These are phyloP conservation scores for Albula glossodonta DNA, from an alignment of 2,113 vertebrate species.

Conservation along the genomic window DNA sequence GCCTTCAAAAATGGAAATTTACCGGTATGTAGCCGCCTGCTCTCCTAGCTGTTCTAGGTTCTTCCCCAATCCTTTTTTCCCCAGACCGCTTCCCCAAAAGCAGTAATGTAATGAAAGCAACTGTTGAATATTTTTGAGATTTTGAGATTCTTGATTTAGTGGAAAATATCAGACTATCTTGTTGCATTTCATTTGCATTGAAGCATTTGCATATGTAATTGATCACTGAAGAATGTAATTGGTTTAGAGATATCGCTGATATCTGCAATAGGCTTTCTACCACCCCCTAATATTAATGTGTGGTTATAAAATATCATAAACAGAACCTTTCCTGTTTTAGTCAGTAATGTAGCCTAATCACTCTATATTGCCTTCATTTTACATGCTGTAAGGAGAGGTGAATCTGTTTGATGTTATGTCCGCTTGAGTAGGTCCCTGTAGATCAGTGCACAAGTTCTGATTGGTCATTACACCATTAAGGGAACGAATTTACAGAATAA, in stretches of 20 bases:
- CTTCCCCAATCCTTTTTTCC: too few relatives aligned
- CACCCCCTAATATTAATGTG: not conserved
- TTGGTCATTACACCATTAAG: not conserved
- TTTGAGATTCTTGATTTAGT: conserved; percentile 11
- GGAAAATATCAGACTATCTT: not conserved
- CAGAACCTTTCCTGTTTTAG: not conserved
- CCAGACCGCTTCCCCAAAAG: not conserved
- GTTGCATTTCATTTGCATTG: not conserved
- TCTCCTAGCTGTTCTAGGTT: not conserved
- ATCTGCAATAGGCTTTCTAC: not conserved
- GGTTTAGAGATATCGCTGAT: not conserved
- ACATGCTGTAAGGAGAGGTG: not conserved
- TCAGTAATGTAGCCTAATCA: not conserved
- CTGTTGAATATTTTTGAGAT: conserved; percentile 31
- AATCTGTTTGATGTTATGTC: not conserved
- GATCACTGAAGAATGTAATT: not conserved
- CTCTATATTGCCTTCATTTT: not conserved
- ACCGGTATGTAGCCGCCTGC: conserved; percentile 48
- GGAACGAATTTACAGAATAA: not conserved
- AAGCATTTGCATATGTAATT: not conserved
- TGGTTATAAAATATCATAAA: not conserved
- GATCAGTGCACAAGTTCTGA: not conserved
- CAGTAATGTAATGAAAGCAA: conserved; percentile 23
- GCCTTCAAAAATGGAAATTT: conserved; percentile 54
- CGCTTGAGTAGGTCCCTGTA: not conserved